Evolutionary conservation across 2,888 invertebrate genomes (phyloP).

Genomic region (Drosophila anomalipes): DNA sequence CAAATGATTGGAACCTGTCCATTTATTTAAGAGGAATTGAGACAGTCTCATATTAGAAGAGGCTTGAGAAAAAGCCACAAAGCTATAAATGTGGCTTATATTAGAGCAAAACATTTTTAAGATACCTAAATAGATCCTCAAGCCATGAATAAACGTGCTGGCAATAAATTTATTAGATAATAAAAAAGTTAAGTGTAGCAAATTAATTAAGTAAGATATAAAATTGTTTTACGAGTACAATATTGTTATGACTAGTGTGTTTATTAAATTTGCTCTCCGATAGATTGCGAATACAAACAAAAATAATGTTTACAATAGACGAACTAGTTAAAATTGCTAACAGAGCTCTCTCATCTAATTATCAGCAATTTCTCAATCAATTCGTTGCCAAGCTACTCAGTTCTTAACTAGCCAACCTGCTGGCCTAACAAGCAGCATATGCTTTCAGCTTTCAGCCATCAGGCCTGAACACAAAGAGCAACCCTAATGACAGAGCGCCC

Average conservation of each 20-base stretch:
- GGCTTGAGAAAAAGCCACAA: not conserved
- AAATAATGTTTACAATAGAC: not conserved
- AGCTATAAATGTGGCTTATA: not conserved
- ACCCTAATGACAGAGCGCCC: conserved; percentile 21
- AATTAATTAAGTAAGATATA: not conserved
- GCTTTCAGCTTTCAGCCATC: conserved; percentile 27
- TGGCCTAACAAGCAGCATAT: conserved; percentile 49
- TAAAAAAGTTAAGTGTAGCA: not conserved
- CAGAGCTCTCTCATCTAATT: conserved; percentile 13
- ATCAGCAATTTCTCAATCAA: conserved; percentile 16
- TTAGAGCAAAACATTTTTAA: not conserved
- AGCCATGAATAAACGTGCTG: not conserved
- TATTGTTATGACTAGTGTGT: not conserved
- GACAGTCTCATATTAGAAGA: not conserved
- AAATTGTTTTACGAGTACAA: not conserved
- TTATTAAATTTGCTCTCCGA: not conserved
- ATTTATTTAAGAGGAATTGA: not conserved
- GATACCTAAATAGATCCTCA: not conserved
- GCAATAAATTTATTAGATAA: not conserved
- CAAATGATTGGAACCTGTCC: not conserved
- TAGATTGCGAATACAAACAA: not conserved
- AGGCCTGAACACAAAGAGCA: not conserved
- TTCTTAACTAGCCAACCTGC: conserved; percentile 37
- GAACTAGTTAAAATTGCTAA: not conserved
- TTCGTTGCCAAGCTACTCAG: conserved; percentile 34